phyloP scores from a whole-genome alignment of 2,113 vertebrate species.

The Stictonetta naevosa region DNA sequence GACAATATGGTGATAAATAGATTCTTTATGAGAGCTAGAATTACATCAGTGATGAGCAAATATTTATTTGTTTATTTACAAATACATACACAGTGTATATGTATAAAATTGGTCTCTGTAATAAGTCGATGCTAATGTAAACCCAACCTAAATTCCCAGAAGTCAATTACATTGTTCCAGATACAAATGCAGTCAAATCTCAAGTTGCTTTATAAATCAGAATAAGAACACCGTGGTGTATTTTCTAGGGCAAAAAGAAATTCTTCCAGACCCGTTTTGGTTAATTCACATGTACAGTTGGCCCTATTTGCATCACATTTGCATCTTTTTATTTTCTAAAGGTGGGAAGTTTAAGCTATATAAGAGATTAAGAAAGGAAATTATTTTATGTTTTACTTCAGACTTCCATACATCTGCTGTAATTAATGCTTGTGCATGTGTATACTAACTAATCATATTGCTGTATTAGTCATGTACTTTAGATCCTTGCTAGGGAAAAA shows the following conservation, averaged over 20 bases:
- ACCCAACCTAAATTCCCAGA: not conserved
- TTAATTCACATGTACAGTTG: not conserved
- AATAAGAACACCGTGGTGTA: not conserved
- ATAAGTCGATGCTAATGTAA: not conserved
- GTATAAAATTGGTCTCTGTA: not conserved
- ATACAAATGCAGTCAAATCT: not conserved
- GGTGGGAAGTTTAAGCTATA: not conserved
- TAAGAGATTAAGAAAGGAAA: not conserved
- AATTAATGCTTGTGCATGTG: not conserved
- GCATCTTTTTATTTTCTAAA: not conserved
- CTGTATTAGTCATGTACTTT: not conserved
- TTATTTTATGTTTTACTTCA: not conserved
- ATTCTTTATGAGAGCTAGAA: not conserved
- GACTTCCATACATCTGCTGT: not conserved
- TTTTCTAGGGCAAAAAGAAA: not conserved
- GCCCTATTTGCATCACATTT: not conserved
- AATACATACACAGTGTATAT: not conserved
- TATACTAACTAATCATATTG: not conserved
- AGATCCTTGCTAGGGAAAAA: not conserved
- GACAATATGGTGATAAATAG: not conserved
- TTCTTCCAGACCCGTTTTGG: not conserved
- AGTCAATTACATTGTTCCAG: accelerated
- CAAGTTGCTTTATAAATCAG: not conserved
- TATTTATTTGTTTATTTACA: not conserved
- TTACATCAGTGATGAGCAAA: not conserved